Conservation (phyloP, 2,888 invertebrate genomes). For the Cartodere bifasciata region DNA sequence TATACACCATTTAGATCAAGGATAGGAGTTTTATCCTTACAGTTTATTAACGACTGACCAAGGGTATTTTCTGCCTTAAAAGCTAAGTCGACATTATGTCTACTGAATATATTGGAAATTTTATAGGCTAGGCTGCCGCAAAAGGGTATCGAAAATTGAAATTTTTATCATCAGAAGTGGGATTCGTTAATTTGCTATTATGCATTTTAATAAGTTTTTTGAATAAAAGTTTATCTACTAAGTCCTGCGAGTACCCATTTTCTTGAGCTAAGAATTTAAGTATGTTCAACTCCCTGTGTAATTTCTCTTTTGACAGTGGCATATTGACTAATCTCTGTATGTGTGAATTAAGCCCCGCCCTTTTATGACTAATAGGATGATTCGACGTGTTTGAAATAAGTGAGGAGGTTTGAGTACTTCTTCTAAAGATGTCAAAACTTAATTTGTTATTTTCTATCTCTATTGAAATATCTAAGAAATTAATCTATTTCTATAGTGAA, state of each 20-base stretch:
- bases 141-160: too few species aligned
- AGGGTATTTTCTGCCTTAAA: too few species aligned
- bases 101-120: too few species aligned
- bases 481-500: conserved; percentile 6
- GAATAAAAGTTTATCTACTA: conserved; percentile 10
- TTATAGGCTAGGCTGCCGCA: too few species aligned
- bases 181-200: too few species aligned
- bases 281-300: conserved; percentile 2
- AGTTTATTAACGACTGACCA: too few species aligned
- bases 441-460: neutral
- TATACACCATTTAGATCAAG: too few species aligned
- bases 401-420: conserved; percentile 3
- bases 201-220: conserved; percentile 12
- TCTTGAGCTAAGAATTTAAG: conserved; percentile 1
- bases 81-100: too few species aligned
- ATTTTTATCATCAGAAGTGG: too few species aligned
- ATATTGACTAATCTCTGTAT: conserved; percentile 3
- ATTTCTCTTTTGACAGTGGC: conserved; percentile 1
- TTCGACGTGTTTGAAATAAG: conserved; percentile 3
- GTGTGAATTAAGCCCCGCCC: conserved; percentile 2
- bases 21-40: too few species aligned
- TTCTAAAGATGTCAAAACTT: conserved; percentile 1
- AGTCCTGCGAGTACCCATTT: conserved; percentile 2
- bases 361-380: conserved; percentile 2
- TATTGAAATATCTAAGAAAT: conserved; percentile 6